A percentile compares a stretch with the other conserved stretches of the same genome.
phyloP scores from a whole-genome alignment of 2,113 vertebrate genomes.

The Carollia perspicillata region DNA sequence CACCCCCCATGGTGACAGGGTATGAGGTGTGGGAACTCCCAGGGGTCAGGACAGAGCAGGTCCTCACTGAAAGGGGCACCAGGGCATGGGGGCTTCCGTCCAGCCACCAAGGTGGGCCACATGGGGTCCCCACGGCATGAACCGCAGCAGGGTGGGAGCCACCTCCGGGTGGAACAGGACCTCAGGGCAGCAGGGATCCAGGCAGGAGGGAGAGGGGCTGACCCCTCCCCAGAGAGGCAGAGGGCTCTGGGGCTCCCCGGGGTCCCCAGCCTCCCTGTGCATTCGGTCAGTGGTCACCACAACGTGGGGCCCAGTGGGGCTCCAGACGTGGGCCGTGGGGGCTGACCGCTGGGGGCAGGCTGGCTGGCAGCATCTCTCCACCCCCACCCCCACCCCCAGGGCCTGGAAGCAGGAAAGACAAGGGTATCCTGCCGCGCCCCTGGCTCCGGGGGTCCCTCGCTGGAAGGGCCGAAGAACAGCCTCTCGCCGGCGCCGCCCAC shows the following conservation, averaged over 20 bases:
- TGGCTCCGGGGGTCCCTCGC: no score
- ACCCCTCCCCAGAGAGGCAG: not conserved
- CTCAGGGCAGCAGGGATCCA: not conserved
- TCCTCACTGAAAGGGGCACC: no score
- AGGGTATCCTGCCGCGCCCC: not conserved
- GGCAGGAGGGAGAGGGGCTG: not conserved
- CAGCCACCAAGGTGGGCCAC: not conserved
- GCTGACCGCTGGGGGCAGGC: not conserved
- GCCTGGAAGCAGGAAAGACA: not conserved
- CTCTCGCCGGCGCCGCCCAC: no score
- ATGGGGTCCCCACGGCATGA: fast-evolving
- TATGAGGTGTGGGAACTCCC: not conserved
- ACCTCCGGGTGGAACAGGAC: not conserved
- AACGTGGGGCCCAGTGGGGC: fast-evolving
- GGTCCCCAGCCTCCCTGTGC: not conserved
- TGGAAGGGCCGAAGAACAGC: no score
- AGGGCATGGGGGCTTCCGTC: not conserved
- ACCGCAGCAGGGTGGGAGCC: not conserved
- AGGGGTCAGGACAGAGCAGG: fast-evolving
- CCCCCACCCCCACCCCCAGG: not conserved
- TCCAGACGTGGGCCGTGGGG: no score
- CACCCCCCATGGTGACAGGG: not conserved
- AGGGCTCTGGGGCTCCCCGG: not conserved
- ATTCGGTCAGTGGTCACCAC: not conserved
- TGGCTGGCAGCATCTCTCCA: not conserved